Percentiles rank a stretch among this genome's conserved stretches.
Conservation (phyloP, 2,113 vertebrate genomes). For the Redunca redunca region DNA sequence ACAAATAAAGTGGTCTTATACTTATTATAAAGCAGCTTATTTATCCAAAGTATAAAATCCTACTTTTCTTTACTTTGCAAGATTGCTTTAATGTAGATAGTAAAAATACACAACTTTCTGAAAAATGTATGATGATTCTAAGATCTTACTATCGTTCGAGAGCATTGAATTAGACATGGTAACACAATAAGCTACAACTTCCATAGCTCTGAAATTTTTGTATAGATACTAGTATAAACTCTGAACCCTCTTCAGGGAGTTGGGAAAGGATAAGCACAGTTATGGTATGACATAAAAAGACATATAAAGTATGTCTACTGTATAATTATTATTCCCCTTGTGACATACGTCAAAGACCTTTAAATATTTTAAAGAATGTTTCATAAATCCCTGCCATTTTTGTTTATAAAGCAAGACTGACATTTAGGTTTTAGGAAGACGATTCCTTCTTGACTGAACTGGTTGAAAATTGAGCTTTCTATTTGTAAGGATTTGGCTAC, state of each 20-base stretch:
- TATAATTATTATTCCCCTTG: conserved; percentile 5
- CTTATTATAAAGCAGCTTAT: conserved; percentile 8
- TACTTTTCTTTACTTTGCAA: not conserved
- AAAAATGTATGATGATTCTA: conserved; percentile 3
- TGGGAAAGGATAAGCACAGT: not conserved
- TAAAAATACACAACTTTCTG: conserved; percentile 12
- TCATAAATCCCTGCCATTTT: not conserved
- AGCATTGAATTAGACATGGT: not conserved
- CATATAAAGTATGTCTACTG: not conserved
- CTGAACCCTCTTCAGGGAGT: not conserved
- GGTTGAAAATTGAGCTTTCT: conserved; percentile 1
- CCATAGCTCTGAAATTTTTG: not conserved
- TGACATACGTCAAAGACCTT: conserved; percentile 27
- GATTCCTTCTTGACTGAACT: conserved; percentile 22
- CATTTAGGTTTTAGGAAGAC: conserved; percentile 18
- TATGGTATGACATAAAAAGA: not conserved
- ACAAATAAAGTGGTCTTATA: not conserved
- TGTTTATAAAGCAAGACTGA: conserved; percentile 21
- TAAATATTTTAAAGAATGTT: conserved; percentile 41
- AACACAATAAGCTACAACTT: not conserved
- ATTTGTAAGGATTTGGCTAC: not conserved
- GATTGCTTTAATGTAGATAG: conserved; percentile 12
- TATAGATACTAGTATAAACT: not conserved
- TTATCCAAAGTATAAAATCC: conserved; percentile 22
- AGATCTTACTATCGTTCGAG: not conserved